These are phyloP conservation scores for Chamaea fasciata DNA, from an alignment of 2,113 vertebrate species.

Conservation along the genomic window DNA sequence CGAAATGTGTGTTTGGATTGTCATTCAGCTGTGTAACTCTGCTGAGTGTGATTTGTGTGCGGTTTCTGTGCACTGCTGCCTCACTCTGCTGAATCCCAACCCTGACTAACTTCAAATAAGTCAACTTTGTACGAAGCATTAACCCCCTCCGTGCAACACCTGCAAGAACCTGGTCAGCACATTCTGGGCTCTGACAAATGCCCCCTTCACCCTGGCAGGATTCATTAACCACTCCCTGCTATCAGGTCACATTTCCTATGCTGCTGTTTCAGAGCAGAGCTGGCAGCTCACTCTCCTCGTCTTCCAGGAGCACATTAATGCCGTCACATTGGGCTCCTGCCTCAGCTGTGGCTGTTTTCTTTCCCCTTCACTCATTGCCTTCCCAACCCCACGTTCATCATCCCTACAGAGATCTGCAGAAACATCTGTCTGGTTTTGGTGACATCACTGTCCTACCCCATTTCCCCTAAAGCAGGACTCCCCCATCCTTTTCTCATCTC, in stretches of 20 bases:
- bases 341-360: not conserved
- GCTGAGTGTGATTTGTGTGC: not conserved
- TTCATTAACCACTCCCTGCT: not conserved
- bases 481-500: not conserved
- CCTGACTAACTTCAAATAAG: not conserved
- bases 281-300: not conserved
- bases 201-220: not conserved
- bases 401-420: not conserved
- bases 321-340: not conserved
- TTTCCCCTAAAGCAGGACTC: not conserved
- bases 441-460: not conserved
- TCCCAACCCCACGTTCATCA: not conserved
- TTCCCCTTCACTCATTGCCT: not conserved
- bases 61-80: not conserved
- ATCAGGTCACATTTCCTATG: not conserved
- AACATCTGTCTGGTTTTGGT: not conserved
- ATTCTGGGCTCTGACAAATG: not conserved
- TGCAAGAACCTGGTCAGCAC: not conserved
- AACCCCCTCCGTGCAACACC: not conserved
- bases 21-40: not conserved
- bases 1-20: not conserved
- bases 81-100: not conserved
- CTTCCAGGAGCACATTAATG: not conserved
- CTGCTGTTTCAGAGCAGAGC: not conserved
- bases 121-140: not conserved